phyloP scores from a whole-genome alignment of 2,888 invertebrate genomes.

The Dromius quadrimaculatus region DNA sequence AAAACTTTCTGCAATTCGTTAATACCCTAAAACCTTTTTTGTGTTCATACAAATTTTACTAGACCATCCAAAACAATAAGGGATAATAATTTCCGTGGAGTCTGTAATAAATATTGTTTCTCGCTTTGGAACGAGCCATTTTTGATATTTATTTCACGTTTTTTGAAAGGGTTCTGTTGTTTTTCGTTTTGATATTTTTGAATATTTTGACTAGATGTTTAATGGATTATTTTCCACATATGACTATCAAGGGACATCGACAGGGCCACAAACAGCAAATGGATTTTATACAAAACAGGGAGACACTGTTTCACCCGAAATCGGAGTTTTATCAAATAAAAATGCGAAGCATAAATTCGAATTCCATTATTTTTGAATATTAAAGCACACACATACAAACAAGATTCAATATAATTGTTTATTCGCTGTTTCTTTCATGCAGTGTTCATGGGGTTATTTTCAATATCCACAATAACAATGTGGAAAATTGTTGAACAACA shows the following conservation, averaged over 20 bases:
- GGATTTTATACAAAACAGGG: conserved; percentile 30
- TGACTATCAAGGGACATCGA: conserved; percentile 26
- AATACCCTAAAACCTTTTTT: too few relatives aligned
- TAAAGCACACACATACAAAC: conserved; percentile 13
- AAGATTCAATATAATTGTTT: conserved; percentile 1
- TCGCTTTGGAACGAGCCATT: too few relatives aligned
- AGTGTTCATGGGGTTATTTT: too few relatives aligned
- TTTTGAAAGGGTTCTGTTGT: conserved; percentile 40
- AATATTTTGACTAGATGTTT: conserved; percentile 32
- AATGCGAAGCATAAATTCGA: conserved; percentile 28
- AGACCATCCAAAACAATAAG: too few relatives aligned
- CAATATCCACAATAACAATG: too few relatives aligned
- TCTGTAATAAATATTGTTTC: too few relatives aligned
- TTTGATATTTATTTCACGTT: conserved; percentile 1
- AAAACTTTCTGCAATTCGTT: too few relatives aligned
- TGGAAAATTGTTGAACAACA: too few relatives aligned
- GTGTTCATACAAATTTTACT: too few relatives aligned
- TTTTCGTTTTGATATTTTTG: conserved; percentile 22
- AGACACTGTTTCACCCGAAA: conserved; percentile 1
- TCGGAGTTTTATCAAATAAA: not conserved
- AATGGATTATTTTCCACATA: conserved; percentile 28
- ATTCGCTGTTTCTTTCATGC: conserved; percentile 35
- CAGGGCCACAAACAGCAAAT: conserved; percentile 23
- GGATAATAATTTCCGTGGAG: too few relatives aligned
- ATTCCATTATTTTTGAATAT: conserved; percentile 12